Conservation (phyloP, 2,113 vertebrate species). For the Bubo scandiacus region DNA sequence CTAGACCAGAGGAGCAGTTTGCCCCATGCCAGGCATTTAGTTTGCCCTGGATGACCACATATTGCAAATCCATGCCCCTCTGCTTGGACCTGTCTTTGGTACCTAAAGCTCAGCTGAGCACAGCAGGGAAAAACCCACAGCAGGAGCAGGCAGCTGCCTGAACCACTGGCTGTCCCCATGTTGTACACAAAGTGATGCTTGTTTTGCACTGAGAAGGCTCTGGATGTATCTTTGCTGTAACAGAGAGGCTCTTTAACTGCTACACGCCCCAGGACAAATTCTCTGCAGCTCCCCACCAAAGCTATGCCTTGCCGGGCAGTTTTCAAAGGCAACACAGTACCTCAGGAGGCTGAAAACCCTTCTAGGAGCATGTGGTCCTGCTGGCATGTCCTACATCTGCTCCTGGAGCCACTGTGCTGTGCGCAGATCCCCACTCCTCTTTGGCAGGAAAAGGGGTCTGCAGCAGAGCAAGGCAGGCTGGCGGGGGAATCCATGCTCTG, state of each 20-base stretch:
- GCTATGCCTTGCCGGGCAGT: not conserved
- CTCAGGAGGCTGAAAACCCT: not conserved
- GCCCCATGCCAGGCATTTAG: not conserved
- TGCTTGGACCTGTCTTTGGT: not conserved
- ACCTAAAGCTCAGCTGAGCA: not conserved
- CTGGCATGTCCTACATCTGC: not conserved
- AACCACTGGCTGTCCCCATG: not conserved
- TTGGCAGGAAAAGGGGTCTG: not conserved
- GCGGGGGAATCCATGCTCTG: accelerated
- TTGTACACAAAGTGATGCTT: not conserved
- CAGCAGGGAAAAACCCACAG: not conserved
- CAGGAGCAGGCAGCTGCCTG: not conserved
- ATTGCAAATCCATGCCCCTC: not conserved
- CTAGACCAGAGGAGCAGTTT: not conserved
- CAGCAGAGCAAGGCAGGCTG: not conserved
- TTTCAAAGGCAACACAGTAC: not conserved
- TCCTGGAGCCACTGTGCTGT: not conserved
- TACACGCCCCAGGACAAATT: not conserved
- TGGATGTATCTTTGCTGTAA: not conserved
- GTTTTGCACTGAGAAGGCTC: not conserved
- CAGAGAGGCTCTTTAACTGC: not conserved
- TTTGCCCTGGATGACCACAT: not conserved
- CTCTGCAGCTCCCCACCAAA: not conserved
- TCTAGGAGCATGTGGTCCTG: not conserved
- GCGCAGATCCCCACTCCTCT: not conserved